Conservation (phyloP, 2,888 invertebrate species). For the Xestobium rufovillosum region DNA sequence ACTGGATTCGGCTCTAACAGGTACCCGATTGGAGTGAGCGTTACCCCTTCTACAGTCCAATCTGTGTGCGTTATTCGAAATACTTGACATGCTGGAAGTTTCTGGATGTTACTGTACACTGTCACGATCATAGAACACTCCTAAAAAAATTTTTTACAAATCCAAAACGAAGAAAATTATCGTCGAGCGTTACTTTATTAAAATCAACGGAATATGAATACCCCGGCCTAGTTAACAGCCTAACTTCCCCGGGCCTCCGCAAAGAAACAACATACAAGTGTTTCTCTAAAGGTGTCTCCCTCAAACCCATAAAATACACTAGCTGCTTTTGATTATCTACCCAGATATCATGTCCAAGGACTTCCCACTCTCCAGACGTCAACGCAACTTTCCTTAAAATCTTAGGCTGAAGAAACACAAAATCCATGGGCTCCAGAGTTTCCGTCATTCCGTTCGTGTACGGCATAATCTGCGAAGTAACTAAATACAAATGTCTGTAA, state of each 20-base stretch:
- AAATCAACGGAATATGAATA: conserved; percentile 80
- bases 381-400: conserved; percentile 65
- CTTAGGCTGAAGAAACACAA: conserved; percentile 50
- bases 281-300: conserved; percentile 86
- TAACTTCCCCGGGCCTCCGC: conserved; percentile 61
- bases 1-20: conserved; percentile 52
- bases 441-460: conserved; percentile 50
- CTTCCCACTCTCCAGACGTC: conserved; percentile 92
- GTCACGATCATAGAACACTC: conserved; percentile 75
- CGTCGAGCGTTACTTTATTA: conserved; percentile 58
- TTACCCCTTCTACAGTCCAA: conserved; percentile 61
- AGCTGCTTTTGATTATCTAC: conserved; percentile 71
- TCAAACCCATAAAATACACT: conserved; percentile 85
- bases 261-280: conserved; percentile 84
- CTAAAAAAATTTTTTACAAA: too few relatives aligned
- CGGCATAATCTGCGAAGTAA: conserved; percentile 55
- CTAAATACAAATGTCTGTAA: conserved; percentile 77
- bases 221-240: conserved; percentile 72
- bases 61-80: conserved; percentile 61
- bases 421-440: conserved; percentile 46
- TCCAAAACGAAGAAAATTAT: too few relatives aligned
- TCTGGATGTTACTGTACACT: conserved; percentile 75
- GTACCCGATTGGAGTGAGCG: conserved; percentile 62
- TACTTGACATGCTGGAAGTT: conserved; percentile 71
- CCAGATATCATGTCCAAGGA: conserved; percentile 78